Percentiles rank a stretch among this genome's conserved stretches.
Conservation (phyloP, 2,113 vertebrate species). For the Mormoops blainvillei region DNA sequence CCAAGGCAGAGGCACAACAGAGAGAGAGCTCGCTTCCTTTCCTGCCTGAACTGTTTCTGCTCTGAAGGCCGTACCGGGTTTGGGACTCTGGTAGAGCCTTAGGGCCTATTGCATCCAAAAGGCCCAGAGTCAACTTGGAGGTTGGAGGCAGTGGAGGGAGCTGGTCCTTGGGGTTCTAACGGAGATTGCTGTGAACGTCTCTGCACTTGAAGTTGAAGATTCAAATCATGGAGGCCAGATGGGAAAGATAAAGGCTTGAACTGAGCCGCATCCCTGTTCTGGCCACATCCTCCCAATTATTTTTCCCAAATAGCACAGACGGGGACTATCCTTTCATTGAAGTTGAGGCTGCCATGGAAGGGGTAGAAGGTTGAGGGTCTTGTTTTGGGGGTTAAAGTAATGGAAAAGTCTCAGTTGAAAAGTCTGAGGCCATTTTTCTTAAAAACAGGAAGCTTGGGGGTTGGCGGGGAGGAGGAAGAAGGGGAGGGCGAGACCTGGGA, state of each 20-base stretch:
- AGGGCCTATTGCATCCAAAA: neutral
- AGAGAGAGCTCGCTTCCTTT: neutral
- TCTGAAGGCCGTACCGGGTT: neutral
- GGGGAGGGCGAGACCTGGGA: neutral
- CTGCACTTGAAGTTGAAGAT: neutral
- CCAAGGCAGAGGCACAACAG: too few species aligned
- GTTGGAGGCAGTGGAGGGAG: neutral
- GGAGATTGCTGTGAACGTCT: neutral
- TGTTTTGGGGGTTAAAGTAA: neutral
- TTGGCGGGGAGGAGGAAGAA: neutral
- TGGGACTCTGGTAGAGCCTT: neutral
- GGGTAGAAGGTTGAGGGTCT: neutral
- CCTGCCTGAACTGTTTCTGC: neutral
- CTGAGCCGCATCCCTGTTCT: too few species aligned
- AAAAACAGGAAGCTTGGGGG: constrained; percentile 49
- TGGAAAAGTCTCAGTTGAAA: neutral
- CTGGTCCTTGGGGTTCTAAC: neutral
- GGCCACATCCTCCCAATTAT: neutral
- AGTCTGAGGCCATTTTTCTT: constrained; percentile 29
- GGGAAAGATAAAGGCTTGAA: neutral
- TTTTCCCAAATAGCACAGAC: neutral
- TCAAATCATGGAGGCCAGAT: neutral
- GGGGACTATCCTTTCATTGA: neutral
- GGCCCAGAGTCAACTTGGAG: neutral
- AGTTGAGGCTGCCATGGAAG: neutral